Evolutionary conservation across 1,140 invertebrate genomes (phyloP).

Genomic region (Neoseiulus cucumeris): DNA sequence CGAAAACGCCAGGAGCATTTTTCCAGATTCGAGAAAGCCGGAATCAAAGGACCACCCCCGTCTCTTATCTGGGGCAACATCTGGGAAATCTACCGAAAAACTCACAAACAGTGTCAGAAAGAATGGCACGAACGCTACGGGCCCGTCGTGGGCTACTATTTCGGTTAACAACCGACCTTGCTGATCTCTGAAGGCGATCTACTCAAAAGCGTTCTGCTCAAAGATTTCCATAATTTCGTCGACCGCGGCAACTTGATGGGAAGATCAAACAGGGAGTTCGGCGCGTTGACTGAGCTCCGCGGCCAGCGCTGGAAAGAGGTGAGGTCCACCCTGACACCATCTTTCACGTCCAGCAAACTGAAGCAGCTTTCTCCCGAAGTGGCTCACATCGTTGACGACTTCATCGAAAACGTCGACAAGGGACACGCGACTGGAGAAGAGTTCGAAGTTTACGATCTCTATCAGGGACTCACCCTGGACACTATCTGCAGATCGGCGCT

Average conservation of each 20-base stretch:
- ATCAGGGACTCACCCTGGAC: conserved; percentile 31
- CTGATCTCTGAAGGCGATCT: background rate
- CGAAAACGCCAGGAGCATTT: background rate
- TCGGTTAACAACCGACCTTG: background rate
- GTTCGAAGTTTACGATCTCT: conserved; percentile 25
- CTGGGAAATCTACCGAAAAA: background rate
- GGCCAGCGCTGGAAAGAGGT: conserved; percentile 33
- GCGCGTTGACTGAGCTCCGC: conserved; percentile 22
- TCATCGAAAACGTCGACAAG: conserved; percentile 20
- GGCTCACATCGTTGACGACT: conserved; percentile 22
- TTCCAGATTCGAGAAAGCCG: background rate
- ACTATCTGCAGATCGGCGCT: conserved; percentile 33
- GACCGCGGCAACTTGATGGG: background rate
- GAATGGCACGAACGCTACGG: background rate
- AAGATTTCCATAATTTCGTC: background rate
- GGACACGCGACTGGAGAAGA: conserved; percentile 16
- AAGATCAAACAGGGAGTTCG: too few species aligned
- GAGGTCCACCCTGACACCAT: conserved; percentile 30
- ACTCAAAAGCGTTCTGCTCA: background rate
- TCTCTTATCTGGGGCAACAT: background rate
- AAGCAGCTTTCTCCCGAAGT: conserved; percentile 27
- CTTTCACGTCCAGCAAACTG: conserved; percentile 33
- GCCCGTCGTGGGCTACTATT: background rate
- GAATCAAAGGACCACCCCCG: background rate
- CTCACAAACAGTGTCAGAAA: background rate